phyloP scores from a whole-genome alignment of 2,888 invertebrate genomes.

The Endotricha flammealis region DNA sequence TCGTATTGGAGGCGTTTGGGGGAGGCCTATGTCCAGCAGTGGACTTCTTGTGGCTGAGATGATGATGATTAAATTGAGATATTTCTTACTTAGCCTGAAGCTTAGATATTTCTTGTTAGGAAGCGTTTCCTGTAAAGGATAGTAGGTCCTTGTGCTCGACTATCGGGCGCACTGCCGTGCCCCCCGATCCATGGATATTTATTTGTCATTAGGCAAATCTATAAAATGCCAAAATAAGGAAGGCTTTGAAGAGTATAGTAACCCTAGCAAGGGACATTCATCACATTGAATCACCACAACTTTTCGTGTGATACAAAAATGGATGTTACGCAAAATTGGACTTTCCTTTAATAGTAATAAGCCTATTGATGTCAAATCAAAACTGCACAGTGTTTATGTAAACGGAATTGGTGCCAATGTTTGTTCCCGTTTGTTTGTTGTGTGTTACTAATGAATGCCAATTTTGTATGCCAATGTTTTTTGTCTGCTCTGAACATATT shows the following conservation, averaged over 20 bases:
- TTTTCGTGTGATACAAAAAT: background rate
- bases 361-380: background rate
- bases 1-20: too few species aligned
- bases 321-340: background rate
- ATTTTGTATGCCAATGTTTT: conserved; percentile 6
- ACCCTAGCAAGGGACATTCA: conserved; percentile 35
- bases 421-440: conserved; percentile 10
- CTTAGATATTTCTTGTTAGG: too few species aligned
- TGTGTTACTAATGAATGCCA: conserved; percentile 9
- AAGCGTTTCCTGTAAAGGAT: too few species aligned
- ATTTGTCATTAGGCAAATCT: too few species aligned
- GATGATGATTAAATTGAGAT: too few species aligned
- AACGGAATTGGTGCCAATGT: conserved; percentile 10
- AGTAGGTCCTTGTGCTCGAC: too few species aligned
- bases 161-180: too few species aligned
- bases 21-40: too few species aligned
- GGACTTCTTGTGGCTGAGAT: too few species aligned
- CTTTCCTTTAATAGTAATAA: conserved; percentile 1
- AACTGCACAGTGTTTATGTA: background rate
- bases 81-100: too few species aligned
- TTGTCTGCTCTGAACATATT: background rate
- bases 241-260: background rate
- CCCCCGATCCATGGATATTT: too few species aligned
- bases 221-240: too few species aligned
- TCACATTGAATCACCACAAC: conserved; percentile 34